phyloP scores from a whole-genome alignment of 2,113 vertebrate genomes.

The Ursus arctos region DNA sequence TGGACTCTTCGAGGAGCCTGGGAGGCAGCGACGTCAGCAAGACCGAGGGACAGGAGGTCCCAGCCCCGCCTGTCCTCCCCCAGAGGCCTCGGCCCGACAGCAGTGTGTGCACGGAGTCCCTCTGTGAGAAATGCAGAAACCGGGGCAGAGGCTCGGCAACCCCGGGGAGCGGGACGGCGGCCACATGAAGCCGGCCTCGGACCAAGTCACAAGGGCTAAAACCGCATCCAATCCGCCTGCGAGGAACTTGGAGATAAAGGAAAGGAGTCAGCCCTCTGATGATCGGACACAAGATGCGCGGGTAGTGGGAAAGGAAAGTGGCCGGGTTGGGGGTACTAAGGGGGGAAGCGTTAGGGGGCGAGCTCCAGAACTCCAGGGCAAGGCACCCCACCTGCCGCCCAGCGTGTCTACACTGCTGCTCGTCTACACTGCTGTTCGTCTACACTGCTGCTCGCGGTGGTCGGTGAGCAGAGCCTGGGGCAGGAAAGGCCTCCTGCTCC shows the following conservation, averaged over 20 bases:
- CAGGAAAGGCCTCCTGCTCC: background rate
- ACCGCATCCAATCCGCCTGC: background rate
- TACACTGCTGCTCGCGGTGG: background rate
- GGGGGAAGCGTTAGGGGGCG: background rate
- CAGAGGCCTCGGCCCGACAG: background rate
- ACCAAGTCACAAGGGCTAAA: background rate
- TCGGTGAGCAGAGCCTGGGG: background rate
- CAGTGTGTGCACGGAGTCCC: background rate
- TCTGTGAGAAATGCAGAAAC: background rate
- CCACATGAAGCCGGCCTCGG: rapidly evolving
- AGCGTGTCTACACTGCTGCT: background rate
- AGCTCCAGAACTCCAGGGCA: background rate
- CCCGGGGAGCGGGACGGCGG: background rate
- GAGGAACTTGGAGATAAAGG: background rate
- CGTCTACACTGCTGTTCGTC: background rate
- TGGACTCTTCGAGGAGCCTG: constrained; percentile 7
- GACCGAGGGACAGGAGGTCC: background rate
- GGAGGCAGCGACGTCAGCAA: background rate
- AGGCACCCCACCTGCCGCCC: background rate
- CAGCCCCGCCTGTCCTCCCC: background rate
- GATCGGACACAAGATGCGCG: background rate
- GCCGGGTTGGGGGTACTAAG: background rate
- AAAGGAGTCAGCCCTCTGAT: background rate
- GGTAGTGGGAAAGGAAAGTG: background rate
- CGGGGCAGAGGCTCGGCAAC: background rate